Percentiles rank a stretch among this genome's conserved stretches.
These are phyloP conservation scores for Apamea sordens DNA, from an alignment of 2,888 invertebrate species.

Conservation along the genomic window DNA sequence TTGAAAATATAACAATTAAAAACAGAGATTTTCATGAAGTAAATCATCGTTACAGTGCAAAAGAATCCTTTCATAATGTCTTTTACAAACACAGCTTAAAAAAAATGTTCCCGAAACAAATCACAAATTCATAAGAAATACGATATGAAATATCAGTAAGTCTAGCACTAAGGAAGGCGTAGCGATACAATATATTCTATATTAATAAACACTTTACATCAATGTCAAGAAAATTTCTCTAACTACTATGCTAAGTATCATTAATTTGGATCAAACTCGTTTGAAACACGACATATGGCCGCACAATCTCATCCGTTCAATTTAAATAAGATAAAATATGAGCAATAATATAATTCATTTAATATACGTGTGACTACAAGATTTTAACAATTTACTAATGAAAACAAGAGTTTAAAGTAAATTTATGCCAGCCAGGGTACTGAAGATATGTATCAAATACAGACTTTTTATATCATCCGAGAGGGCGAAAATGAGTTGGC, in stretches of 20 bases:
- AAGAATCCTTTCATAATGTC: conserved; percentile 44
- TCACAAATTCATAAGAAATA: conserved; percentile 50
- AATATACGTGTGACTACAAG: conserved; percentile 30
- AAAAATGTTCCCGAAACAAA: conserved; percentile 51
- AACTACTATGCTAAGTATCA: conserved; percentile 65
- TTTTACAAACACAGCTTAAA: conserved; percentile 47
- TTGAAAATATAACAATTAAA: not conserved
- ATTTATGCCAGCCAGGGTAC: conserved; percentile 13
- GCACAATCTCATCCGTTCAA: conserved; percentile 21
- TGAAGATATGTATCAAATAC: conserved; percentile 56
- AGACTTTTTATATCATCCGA: conserved; percentile 17
- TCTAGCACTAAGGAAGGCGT: conserved; percentile 42
- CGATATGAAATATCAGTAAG: conserved; percentile 51
- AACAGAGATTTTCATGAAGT: not conserved
- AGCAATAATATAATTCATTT: conserved; percentile 53
- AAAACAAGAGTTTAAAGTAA: conserved; percentile 23
- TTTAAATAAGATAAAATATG: conserved; percentile 46
- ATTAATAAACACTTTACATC: conserved; percentile 68
- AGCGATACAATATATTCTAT: conserved; percentile 23
- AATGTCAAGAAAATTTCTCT: conserved; percentile 74
- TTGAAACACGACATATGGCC: conserved; percentile 34
- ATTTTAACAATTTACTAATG: conserved; percentile 35
- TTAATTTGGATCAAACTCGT: conserved; percentile 48
- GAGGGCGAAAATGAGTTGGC: not conserved
- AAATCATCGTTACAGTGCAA: conserved; percentile 20